Base-by-base conservation (phyloP, 1,140 invertebrate genomes). In the Drosophila pachea region DNA sequence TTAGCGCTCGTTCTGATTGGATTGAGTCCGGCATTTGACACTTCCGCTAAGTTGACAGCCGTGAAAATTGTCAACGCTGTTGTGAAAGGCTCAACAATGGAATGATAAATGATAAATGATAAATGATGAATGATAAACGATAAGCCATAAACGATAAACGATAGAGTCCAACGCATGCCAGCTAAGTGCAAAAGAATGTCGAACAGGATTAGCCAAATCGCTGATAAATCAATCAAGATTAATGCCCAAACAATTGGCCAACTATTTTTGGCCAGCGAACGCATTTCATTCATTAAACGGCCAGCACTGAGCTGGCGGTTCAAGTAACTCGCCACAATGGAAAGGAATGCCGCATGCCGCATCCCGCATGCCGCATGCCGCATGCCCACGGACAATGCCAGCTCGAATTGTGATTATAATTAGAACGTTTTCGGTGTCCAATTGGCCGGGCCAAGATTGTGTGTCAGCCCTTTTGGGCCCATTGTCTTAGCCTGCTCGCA, bases 31-130 rank as follows among this genome's bases (percentile, higher is more conserved):
- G 43, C 54, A 45, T 59, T 76, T 87, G 69, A 73, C 78, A 88
- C 86, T 88, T 88, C 86, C 86, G 86, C 86, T 86, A 88, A 88
- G 86, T 88, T 78, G 86, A 88, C 86, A 88, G 73, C 68, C 81
- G 86, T 88, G 78, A 86, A 88, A 87, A 87, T 83, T 87, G 78
- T 84, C 79, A 67, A 67, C 67, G 64, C 65, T 81, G 72, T 73
- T 81, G 75, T 73, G 71, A 76, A 64, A 83, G 67, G 50, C 31
- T 50, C 64, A 31, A 87, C 83, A 86, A 87, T 78, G 47, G 72
- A 86, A 86, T 86, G 82, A 86, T 86, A 78, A 86, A 79, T 84
- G 49, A 68, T 68, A 47, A 55, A 56, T 29, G 50, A 62, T 66
- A 56, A 29, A 42, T 12, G 31, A 29, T 35, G 40, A n/a, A n/a